phyloP scores from a whole-genome alignment of 2,797 vertebrate genomes.

The Syngnathus rostellatus region DNA sequence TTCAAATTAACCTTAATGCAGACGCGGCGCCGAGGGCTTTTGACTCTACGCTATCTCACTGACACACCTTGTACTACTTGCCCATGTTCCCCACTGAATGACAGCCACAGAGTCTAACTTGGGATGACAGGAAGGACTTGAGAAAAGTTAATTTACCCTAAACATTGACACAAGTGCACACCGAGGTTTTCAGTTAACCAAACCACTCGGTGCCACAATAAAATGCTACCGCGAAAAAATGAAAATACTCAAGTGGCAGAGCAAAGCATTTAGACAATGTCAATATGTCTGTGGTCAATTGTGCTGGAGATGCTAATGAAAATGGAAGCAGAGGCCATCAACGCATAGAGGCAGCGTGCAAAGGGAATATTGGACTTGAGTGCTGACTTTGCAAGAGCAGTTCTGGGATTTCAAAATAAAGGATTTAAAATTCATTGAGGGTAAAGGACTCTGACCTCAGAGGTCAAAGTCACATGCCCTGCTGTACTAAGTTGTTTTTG shows the following conservation, averaged over 20 bases:
- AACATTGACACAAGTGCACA: conserved; percentile 17
- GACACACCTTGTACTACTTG: conserved; percentile 64
- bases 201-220: background rate
- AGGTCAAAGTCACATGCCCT: background rate
- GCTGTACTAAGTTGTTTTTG: background rate
- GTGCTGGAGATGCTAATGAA: background rate
- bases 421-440: conserved; percentile 2
- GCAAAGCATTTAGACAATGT: background rate
- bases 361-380: background rate
- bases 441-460: background rate
- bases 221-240: background rate
- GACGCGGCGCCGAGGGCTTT: conserved; percentile 42
- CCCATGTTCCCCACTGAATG: conserved; percentile 40
- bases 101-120: conserved; percentile 40
- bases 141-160: conserved; percentile 43
- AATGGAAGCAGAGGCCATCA: background rate
- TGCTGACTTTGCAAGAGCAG: background rate
- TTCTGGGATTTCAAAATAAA: background rate
- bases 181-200: background rate
- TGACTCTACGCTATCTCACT: conserved; percentile 52
- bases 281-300: background rate
- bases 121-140: conserved; percentile 36
- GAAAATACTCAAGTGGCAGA: too few relatives aligned
- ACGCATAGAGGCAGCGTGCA: background rate
- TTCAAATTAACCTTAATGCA: conserved; percentile 69